Evolutionary conservation across 2,113 vertebrate genomes (phyloP).

Genomic region (Dryoscopus gambensis): DNA sequence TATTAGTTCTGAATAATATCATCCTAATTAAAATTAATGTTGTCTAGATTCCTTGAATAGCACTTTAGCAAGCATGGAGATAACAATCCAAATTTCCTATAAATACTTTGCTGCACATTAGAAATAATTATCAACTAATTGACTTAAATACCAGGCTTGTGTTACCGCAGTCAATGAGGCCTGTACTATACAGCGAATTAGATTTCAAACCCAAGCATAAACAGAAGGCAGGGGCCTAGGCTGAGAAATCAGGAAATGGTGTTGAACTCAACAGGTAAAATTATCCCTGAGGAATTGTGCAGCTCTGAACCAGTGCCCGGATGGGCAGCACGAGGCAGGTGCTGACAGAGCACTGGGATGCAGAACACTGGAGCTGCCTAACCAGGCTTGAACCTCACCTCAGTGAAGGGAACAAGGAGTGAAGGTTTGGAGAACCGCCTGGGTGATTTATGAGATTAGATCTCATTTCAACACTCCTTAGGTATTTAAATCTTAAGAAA

Average conservation of each 20-base stretch:
- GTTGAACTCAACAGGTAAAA: background rate
- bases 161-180: constrained; percentile 28
- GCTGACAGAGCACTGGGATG: background rate
- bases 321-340: background rate
- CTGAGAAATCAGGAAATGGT: background rate
- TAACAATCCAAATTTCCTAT: constrained; percentile 39
- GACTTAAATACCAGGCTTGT: constrained; percentile 38
- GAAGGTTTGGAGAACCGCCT: background rate
- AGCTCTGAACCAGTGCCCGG: background rate
- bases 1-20: constrained; percentile 37
- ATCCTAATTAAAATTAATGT: constrained; percentile 38
- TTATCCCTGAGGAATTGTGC: background rate
- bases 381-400: background rate
- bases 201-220: background rate
- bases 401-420: background rate
- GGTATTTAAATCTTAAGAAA: background rate
- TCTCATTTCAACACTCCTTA: background rate
- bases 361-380: background rate
- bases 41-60: background rate
- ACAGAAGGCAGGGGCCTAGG: background rate
- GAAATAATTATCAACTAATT: constrained; percentile 53
- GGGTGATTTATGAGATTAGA: background rate
- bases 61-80: background rate
- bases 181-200: constrained; percentile 5
- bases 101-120: constrained; percentile 56